These are phyloP conservation scores for Sinopyrophorus schimmeli DNA, from an alignment of 2,888 invertebrate species.

Conservation along the genomic window DNA sequence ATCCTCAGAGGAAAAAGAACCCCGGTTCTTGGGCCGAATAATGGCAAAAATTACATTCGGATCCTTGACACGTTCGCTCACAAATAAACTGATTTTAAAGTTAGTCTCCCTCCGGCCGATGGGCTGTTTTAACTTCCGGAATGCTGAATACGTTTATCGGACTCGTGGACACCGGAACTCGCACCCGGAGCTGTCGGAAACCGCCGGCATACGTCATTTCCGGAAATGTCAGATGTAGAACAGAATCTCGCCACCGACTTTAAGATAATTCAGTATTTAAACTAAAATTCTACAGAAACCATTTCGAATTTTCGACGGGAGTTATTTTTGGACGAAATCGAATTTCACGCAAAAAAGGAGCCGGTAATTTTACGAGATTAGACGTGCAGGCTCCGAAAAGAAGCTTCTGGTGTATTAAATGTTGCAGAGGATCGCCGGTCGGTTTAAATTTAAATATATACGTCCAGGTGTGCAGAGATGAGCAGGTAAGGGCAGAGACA, in stretches of 20 bases:
- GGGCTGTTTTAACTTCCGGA: constrained; percentile 55
- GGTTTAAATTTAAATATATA: constrained; percentile 38
- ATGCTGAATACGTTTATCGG: constrained; percentile 53
- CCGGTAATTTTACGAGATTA: constrained; percentile 11
- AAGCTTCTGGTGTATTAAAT: constrained; percentile 25
- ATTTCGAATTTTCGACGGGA: no score
- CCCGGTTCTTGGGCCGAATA: no score
- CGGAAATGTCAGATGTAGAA: constrained; percentile 53
- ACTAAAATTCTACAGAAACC: no score
- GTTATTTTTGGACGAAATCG: no score
- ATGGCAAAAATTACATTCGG: constrained; percentile 16
- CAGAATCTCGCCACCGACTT: constrained; percentile 31
- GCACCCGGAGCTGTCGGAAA: constrained; percentile 55
- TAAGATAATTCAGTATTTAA: constrained; percentile 14
- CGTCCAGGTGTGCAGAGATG: constrained; percentile 38
- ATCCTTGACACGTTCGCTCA: constrained; percentile 15
- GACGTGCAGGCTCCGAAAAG: constrained; percentile 22
- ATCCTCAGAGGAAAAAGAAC: no score
- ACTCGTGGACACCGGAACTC: constrained; percentile 54
- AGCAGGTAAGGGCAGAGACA: constrained; percentile 48
- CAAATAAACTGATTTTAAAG: constrained; percentile 43
- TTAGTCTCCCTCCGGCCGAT: constrained; percentile 50
- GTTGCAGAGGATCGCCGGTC: constrained; percentile 22
- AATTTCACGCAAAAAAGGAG: no score
- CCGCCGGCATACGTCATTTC: constrained; percentile 57